Conservation (phyloP, 1,140 invertebrate species). For the Globodera rostochiensis region DNA sequence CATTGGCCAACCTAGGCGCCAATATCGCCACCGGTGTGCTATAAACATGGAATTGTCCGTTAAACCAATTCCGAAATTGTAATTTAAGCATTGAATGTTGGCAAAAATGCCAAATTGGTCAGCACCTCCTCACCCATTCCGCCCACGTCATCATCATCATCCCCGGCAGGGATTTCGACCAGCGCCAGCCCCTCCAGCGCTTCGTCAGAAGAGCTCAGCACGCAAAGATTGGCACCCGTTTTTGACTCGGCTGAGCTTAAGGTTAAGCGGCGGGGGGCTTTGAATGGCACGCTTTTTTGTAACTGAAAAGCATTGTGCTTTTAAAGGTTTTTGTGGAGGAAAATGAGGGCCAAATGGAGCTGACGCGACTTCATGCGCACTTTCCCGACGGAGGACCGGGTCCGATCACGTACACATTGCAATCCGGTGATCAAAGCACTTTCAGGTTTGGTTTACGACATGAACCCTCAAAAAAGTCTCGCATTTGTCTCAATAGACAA, state of each 20-base stretch:
- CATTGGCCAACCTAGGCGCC: background rate
- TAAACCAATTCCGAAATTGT: background rate
- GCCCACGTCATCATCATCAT: background rate
- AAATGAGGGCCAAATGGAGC: constrained; percentile 58
- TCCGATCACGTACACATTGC: constrained; percentile 55
- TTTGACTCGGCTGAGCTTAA: constrained; percentile 49
- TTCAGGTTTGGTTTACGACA: constrained; percentile 29
- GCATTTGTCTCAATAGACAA: too few relatives aligned
- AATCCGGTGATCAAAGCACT: constrained; percentile 50
- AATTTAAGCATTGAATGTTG: background rate
- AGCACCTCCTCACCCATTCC: background rate
- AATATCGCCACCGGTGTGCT: background rate
- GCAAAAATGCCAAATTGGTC: background rate
- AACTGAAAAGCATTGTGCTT: background rate
- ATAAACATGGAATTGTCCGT: background rate
- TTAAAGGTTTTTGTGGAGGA: constrained; percentile 54
- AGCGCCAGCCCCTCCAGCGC: constrained; percentile 8
- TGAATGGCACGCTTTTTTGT: background rate
- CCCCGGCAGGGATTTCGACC: background rate
- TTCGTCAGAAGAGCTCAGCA: background rate
- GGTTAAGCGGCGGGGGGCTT: background rate
- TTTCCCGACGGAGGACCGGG: constrained; percentile 57
- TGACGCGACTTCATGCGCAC: constrained; percentile 52
- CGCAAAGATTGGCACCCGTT: constrained; percentile 50
- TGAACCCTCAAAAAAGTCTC: too few relatives aligned